Conservation (phyloP, 2,888 invertebrate genomes). For the Lysandra coridon region DNA sequence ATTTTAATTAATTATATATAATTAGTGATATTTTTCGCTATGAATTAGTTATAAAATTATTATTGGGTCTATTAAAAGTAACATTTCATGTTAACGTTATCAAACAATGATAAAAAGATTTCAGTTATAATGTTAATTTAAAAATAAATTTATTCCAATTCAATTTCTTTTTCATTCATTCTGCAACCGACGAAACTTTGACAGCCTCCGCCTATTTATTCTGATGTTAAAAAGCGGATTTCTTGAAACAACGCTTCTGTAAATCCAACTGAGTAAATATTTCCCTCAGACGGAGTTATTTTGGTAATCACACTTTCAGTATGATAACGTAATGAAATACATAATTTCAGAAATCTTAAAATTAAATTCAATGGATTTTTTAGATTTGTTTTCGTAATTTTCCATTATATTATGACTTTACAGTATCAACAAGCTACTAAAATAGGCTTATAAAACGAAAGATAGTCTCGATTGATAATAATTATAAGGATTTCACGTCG, state of each 20-base stretch:
- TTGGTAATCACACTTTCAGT: background rate
- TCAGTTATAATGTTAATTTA: background rate
- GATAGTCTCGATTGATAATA: background rate
- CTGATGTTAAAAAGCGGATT: conserved; percentile 9
- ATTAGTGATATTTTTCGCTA: too few relatives aligned
- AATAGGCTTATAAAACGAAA: background rate
- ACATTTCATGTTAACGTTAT: background rate
- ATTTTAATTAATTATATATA: too few relatives aligned
- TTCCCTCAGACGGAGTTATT: background rate
- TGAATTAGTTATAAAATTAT: too few relatives aligned
- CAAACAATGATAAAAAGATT: background rate
- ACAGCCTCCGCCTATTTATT: background rate
- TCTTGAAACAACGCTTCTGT: conserved; percentile 4
- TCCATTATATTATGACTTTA: background rate
- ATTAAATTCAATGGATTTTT: background rate
- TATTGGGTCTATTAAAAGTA: too few relatives aligned
- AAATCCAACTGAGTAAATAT: conserved; percentile 19
- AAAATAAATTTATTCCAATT: conserved; percentile 23
- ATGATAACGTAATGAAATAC: background rate
- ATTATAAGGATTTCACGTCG: background rate
- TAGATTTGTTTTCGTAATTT: background rate
- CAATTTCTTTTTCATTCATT: background rate
- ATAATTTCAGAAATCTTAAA: background rate
- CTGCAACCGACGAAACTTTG: background rate
- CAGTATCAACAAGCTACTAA: background rate